phyloP scores from a whole-genome alignment of 2,797 vertebrate species.

The Notamacropus eugenii region DNA sequence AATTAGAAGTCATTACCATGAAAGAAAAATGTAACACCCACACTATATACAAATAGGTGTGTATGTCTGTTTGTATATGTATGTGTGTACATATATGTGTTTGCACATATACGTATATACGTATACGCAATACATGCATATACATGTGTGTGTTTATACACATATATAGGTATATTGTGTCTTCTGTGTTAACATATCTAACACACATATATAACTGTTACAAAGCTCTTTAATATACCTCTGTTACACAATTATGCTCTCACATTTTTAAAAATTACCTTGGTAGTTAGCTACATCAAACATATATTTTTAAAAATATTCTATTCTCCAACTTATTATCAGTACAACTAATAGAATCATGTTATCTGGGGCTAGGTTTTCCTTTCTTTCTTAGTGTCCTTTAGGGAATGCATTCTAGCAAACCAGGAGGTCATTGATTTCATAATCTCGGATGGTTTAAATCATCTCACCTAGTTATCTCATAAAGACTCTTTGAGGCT shows the following conservation, averaged over 20 bases:
- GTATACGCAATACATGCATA: too few relatives aligned
- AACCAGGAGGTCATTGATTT: not conserved
- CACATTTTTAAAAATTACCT: not conserved
- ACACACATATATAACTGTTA: not conserved
- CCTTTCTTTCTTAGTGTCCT: not conserved
- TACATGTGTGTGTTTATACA: not conserved
- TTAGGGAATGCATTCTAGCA: not conserved
- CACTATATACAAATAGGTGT: not conserved
- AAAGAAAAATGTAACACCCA: constrained; percentile 36
- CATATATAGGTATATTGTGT: not conserved
- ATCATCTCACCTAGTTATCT: not conserved
- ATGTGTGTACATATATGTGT: constrained; percentile 3
- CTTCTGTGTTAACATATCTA: not conserved
- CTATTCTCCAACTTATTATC: not conserved
- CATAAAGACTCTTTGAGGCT: not conserved
- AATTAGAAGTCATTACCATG: constrained; percentile 40
- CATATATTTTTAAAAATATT: not conserved
- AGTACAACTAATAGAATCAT: not conserved
- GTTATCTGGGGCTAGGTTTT: not conserved
- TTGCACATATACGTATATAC: not conserved
- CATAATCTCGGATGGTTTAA: not conserved
- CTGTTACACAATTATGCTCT: not conserved
- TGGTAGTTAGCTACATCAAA: not conserved
- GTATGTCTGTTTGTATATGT: not conserved
- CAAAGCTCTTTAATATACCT: not conserved